Conservation (phyloP, 1,140 invertebrate species). For the Rhagoletis zephyria region DNA sequence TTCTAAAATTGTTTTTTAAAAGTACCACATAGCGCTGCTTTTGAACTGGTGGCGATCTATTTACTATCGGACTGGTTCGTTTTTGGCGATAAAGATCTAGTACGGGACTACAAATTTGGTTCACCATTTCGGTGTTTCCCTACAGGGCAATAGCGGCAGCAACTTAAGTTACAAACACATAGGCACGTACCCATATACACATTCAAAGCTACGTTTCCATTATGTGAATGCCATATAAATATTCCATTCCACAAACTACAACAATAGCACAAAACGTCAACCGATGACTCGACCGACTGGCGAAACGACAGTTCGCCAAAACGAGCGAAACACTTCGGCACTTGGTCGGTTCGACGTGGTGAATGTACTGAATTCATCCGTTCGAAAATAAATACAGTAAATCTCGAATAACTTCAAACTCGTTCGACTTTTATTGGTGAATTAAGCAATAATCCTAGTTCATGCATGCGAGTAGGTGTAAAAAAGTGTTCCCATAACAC, state of each 20-base stretch:
- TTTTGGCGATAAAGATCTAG: too few relatives aligned
- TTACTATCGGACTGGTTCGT: too few relatives aligned
- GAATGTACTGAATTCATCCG: background rate
- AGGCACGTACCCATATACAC: background rate
- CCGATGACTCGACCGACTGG: background rate
- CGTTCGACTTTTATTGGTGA: too few relatives aligned
- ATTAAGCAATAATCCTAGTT: too few relatives aligned
- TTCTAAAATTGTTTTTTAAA: too few relatives aligned
- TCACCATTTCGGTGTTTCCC: background rate
- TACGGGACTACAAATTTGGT: background rate
- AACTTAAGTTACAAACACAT: background rate
- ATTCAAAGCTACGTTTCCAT: background rate
- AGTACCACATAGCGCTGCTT: too few relatives aligned
- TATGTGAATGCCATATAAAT: slow-evolving; percentile 25
- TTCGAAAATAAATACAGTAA: too few relatives aligned
- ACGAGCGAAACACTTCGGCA: background rate
- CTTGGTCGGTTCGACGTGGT: background rate
- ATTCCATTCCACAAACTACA: slow-evolving; percentile 13
- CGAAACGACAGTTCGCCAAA: background rate
- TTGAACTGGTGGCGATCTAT: too few relatives aligned
- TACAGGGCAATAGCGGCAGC: background rate
- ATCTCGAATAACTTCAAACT: too few relatives aligned
- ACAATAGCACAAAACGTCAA: background rate
- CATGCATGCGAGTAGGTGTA: too few relatives aligned
- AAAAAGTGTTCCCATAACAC: too few relatives aligned